Percentiles rank a stretch among this genome's conserved stretches.
Evolutionary conservation across 2,888 invertebrate species (phyloP).

Genomic region (Rotaria macrura): DNA sequence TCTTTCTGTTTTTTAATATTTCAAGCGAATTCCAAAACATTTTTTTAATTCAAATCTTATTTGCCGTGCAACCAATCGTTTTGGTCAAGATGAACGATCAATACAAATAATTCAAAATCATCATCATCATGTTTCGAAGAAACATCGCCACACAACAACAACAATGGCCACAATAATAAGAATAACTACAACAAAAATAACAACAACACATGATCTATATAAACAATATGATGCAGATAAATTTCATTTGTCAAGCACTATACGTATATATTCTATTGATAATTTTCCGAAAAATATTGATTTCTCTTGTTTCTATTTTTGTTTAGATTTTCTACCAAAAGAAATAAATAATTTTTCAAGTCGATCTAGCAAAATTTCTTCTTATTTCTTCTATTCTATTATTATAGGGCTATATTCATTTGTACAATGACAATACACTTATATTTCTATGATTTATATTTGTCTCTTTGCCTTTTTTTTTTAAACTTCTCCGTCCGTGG

Average conservation of each 20-base stretch:
- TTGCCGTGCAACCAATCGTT: not conserved
- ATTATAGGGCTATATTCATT: not conserved
- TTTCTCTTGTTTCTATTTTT: not conserved
- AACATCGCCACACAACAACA: not conserved
- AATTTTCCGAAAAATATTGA: not conserved
- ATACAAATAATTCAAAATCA: not conserved
- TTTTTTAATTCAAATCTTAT: constrained; percentile 13
- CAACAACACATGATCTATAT: not conserved
- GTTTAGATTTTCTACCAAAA: not conserved
- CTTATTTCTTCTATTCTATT: not conserved
- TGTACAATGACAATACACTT: not conserved
- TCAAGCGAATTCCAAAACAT: not conserved
- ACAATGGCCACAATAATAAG: not conserved
- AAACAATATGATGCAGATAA: not conserved
- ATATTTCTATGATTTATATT: too few species aligned
- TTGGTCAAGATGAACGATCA: not conserved
- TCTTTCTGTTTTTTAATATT: not conserved
- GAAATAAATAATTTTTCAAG: not conserved
- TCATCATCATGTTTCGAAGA: not conserved
- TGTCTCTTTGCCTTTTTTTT: too few species aligned
- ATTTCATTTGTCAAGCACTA: not conserved
- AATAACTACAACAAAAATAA: not conserved
- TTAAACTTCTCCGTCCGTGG: not conserved
- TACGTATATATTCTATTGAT: not conserved
- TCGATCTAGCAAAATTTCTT: not conserved